These are phyloP conservation scores for Auanema sp. DNA, from an alignment of 2,888 invertebrate genomes.

Conservation along the genomic window DNA sequence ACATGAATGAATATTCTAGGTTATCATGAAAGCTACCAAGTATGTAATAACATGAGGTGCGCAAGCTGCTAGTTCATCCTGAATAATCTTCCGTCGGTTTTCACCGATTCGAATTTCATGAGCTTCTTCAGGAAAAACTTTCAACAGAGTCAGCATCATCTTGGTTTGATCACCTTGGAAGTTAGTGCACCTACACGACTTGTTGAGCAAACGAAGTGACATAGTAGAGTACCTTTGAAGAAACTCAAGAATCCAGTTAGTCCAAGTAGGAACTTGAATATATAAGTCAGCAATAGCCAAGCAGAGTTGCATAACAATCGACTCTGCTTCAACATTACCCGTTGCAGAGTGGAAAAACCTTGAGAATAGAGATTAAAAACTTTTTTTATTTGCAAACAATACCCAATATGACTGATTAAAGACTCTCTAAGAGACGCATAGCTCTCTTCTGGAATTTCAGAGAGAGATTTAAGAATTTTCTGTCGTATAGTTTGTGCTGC, in stretches of 20 bases:
- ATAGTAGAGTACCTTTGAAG: constrained; percentile 72
- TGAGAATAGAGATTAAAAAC: constrained; percentile 1
- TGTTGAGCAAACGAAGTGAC: too few relatives aligned
- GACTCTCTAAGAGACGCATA: constrained; percentile 84
- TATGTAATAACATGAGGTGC: constrained; percentile 79
- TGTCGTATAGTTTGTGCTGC: constrained; percentile 93
- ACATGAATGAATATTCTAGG: background rate
- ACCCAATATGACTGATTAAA: constrained; percentile 78
- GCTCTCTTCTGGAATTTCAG: constrained; percentile 35
- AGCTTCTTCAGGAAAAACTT: constrained; percentile 87
- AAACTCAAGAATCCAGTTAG: constrained; percentile 82
- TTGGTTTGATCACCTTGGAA: constrained; percentile 70
- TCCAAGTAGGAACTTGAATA: constrained; percentile 90
- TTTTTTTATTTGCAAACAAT: background rate
- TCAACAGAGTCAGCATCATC: constrained; percentile 87
- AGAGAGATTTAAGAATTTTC: constrained; percentile 41
- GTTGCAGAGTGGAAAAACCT: constrained; percentile 23
- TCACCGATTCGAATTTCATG: constrained; percentile 75
- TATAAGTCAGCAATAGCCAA: constrained; percentile 90
- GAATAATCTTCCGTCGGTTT: constrained; percentile 83
- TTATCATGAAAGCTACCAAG: constrained; percentile 69
- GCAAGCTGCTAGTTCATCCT: constrained; percentile 78
- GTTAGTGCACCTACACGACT: constrained; percentile 39
- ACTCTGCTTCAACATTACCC: constrained; percentile 60
- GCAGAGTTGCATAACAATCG: constrained; percentile 84